Evolutionary conservation across 2,888 invertebrate species (phyloP), one percentile per base, ranked within the genome.

Genomic region (Altica lythri): DNA sequence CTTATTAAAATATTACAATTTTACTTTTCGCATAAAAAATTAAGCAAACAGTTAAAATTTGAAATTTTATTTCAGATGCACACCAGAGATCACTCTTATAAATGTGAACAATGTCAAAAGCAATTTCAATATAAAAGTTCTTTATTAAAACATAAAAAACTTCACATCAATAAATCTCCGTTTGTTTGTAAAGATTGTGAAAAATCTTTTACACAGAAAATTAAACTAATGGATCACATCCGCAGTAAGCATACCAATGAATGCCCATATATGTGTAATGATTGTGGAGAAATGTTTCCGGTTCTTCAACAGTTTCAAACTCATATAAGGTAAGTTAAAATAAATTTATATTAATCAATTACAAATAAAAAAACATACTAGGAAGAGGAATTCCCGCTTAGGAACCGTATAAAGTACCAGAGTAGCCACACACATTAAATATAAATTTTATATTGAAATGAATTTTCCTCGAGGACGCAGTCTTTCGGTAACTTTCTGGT

Each of bases 231-330:
- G 9, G 62, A 59, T 16, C 70, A 70, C 40, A 63, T 68, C 12
- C 59, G 70, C 19, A 60, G 62, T 1, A 68, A 65, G 37, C 70
- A 70, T 47, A 67, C 69, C 2, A 64, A 63, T 18, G 70, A 70
- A 49, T 66, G 68, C 37, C 69, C 70, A n/a, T 69, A 65, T 38
- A 65, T 67, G 61, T 71, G 71, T 45, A 67, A 60, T 42, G 60
- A 64, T 16, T 71, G 71, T 55, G 66, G 67, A 2, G 60, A 66
- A 38, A 61, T 66, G 0, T 70, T 56, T 54, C 63, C 68, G 0
- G 65, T 66, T 2, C 63, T 64, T 54, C 64, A 64, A 32, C 66
- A 69, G 44, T 55, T 71, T 9, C 65, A 70, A 50, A 66, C 62
- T 30, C 71, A 71, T 38, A 4, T 35, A 3, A 45, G 45, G 45